Evolutionary conservation across 1,140 invertebrate species (phyloP), one percentile per base, ranked within the genome.

Genomic region (Dreissena polymorpha): DNA sequence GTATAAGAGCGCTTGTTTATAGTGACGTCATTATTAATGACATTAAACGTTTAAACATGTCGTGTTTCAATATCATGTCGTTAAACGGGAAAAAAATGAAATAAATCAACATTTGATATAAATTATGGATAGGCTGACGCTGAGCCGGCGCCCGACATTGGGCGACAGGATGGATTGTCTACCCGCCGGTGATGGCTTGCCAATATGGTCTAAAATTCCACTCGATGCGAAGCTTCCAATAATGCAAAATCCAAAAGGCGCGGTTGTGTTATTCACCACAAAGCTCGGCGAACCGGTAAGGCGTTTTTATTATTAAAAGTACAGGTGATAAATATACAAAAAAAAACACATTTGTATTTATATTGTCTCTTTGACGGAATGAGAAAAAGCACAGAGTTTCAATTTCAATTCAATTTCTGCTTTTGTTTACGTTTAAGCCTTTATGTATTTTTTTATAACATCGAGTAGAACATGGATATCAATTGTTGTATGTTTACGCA

Each of bases 141-240:
- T 85, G 72, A 73, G 74, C 14, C 39, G 73, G 79, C 74, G 71
- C 7, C 60, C 57, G n/a, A 77, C 74, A 12, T 50, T 64, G 0
- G 84, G 60, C 13, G 67, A 72, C 16, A 65, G 63, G 27, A 51
- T 72, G 27, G 69, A 72, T n/a, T 86, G 75, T 71, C 63, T 86
- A 18, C 85, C 85, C 10, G 85, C 80, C 10, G 85, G 85, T 8
- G 85, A 86, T 27, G 69, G 74, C 14, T 76, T 87, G 39, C 86
- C 86, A 27, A 50, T 82, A 63, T 87, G 86, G 86, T 49, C 75
- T 10, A 77, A n/a, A 14, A 23, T 87, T 27, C 77, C 86, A n/a
- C 70, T 87, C 39, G 86, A 87, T 70, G 80, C 85, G 51, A 87
- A 87, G 81, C 65, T 87, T 12, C 86, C 86, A 18, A 86, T 87